Base-by-base conservation (phyloP, 2,797 vertebrate genomes). In the Helarctos malayanus region DNA sequence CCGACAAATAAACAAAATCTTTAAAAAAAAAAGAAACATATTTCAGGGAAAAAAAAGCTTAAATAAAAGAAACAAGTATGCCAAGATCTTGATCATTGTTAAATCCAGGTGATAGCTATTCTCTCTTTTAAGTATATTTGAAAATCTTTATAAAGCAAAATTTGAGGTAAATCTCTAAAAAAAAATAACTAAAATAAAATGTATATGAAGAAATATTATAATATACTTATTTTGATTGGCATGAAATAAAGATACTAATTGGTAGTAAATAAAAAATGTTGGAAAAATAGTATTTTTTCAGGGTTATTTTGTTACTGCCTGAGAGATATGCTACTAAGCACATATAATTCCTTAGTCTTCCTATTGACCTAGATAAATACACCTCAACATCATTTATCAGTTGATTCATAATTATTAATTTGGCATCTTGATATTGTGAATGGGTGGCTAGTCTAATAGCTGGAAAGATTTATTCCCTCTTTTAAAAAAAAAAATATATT, bases 361-460 rank as follows among this genome's bases (percentile, higher is more conserved):
- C 47, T 69, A 82, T 12, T 82, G 68, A 82, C 16, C 9, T 69
- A 80, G 45, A 54, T 59, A 59, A 75, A 87, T 59, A 56, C 2
- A 81, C 8, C 1, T 91, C 57, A 85, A 79, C 10, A 21, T 65
- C 12, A 57, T n/a, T 56, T 93, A 27, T 82, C 41, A 69, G 5
- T 61, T 78, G n/a, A 82, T 69, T 71, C 41, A 88, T 76, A 82
- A 68, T 59, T 91, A 87, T 23, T 94, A 59, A 63, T 54, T 82
- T 61, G 35, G 5, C 18, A 81, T 57, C 1, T 61, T 32, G 5
- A 69, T 61, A 61, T 82, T 76, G 45, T 82, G 71, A 59, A 61
- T 32, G 2, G 14, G n/a, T 25, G 57, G 52, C 52, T 83, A 47
- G 69, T 83, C 7, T 88, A 21, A 19, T 91, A 54, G 45, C 52